Evolutionary conservation across 1,140 invertebrate genomes (phyloP).

Genomic region (Drosophila littoralis): DNA sequence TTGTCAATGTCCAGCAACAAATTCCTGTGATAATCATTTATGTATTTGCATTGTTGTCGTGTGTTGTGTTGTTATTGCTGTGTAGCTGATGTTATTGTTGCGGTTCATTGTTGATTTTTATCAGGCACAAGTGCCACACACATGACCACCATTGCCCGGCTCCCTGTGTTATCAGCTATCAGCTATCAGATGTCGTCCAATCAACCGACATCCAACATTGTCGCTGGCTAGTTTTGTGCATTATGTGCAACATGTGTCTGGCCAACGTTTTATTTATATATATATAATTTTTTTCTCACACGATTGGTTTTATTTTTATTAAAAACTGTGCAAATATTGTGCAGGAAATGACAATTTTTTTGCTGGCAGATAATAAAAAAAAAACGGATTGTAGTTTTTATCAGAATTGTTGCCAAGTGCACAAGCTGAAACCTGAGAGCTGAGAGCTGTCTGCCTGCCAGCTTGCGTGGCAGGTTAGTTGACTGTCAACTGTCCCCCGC

Average conservation of each 20-base stretch:
- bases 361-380: not conserved
- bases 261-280: conserved; percentile 11
- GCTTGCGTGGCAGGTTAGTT: conserved; percentile 30
- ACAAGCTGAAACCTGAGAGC: conserved; percentile 14
- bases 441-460: conserved; percentile 7
- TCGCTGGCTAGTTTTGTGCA: conserved; percentile 17
- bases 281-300: conserved; percentile 1
- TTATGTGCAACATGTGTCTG: conserved; percentile 34
- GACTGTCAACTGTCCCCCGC: not conserved
- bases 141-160: conserved; percentile 19
- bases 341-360: conserved; percentile 27
- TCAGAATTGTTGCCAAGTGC: conserved; percentile 16
- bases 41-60: conserved; percentile 50
- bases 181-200: conserved; percentile 30
- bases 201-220: conserved; percentile 26
- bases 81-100: conserved; percentile 49
- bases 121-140: conserved; percentile 39
- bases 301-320: conserved; percentile 21
- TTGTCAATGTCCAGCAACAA: conserved; percentile 13
- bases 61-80: conserved; percentile 31
- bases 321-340: conserved; percentile 19
- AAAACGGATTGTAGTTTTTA: conserved; percentile 26
- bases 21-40: conserved; percentile 45
- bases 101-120: conserved; percentile 57
- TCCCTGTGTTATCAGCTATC: conserved; percentile 27